These are phyloP conservation scores for Himalopsyche kuldschensis DNA, from an alignment of 2,888 invertebrate species.

Conservation along the genomic window DNA sequence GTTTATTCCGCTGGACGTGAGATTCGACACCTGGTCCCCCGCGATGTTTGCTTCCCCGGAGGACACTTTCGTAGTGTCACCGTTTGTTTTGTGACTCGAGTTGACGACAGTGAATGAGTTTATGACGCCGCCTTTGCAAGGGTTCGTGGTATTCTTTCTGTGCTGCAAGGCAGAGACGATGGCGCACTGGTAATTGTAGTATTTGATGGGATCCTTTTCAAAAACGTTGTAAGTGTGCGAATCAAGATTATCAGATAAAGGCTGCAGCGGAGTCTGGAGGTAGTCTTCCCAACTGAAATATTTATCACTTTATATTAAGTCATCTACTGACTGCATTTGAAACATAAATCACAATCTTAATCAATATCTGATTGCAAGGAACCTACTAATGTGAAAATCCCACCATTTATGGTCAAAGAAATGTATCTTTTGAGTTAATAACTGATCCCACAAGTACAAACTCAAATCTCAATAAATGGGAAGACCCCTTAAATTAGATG, in stretches of 20 bases:
- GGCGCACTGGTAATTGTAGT: slow-evolving; percentile 84
- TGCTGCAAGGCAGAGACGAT: slow-evolving; percentile 49
- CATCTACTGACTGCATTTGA: neutral
- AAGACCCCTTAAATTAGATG: too few species aligned
- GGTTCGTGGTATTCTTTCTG: neutral
- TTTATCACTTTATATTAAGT: neutral
- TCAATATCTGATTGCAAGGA: too few species aligned
- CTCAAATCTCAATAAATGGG: too few species aligned
- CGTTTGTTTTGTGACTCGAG: neutral
- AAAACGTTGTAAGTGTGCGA: slow-evolving; percentile 96
- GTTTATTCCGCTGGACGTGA: neutral
- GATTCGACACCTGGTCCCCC: neutral
- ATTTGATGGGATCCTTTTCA: slow-evolving; percentile 96
- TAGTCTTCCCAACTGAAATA: slow-evolving; percentile 84
- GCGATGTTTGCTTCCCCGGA: neutral
- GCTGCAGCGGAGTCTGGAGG: slow-evolving; percentile 89
- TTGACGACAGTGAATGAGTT: neutral
- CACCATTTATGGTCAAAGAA: too few species aligned
- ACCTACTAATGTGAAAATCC: too few species aligned
- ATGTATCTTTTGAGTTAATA: too few species aligned
- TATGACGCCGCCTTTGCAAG: neutral
- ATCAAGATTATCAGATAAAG: slow-evolving; percentile 93
- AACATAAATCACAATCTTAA: neutral
- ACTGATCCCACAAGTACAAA: too few species aligned
- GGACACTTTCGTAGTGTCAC: neutral